These are phyloP conservation scores for Elanus axillaris DNA, from an alignment of 2,113 vertebrate species.

Conservation along the genomic window DNA sequence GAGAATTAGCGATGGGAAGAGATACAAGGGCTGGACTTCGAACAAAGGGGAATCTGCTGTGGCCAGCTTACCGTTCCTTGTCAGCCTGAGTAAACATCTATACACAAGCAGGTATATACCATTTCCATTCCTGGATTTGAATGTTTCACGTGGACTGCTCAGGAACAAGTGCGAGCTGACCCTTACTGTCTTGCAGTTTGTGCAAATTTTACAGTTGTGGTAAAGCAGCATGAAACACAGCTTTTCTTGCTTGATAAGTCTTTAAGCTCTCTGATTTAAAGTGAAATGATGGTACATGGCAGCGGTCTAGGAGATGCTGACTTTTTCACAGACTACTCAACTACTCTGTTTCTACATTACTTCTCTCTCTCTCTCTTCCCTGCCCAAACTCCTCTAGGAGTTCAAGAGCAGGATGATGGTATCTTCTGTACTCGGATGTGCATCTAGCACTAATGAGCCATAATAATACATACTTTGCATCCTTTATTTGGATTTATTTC, in stretches of 20 bases:
- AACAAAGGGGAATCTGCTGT: not conserved
- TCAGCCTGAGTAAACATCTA: not conserved
- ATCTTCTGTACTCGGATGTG: not conserved
- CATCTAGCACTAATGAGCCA: not conserved
- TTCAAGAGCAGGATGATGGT: not conserved
- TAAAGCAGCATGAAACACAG: not conserved
- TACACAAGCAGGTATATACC: not conserved
- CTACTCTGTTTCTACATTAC: not conserved
- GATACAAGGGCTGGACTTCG: not conserved
- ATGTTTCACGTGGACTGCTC: not conserved
- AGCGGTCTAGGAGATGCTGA: not conserved
- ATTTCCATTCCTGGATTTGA: fast-evolving
- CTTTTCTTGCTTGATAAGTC: not conserved
- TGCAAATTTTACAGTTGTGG: not conserved
- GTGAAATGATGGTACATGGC: not conserved
- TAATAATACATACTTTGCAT: not conserved
- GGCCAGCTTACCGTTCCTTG: not conserved
- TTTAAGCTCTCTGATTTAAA: not conserved
- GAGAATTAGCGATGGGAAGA: not conserved
- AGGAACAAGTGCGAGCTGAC: not conserved
- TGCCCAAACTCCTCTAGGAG: not conserved
- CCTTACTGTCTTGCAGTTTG: not conserved
- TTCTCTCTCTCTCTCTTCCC: not conserved
- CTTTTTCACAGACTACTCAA: not conserved
- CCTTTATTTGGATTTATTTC: not conserved